phyloP scores from a whole-genome alignment of 1,140 invertebrate genomes.

The Drosophila paulistorum region DNA sequence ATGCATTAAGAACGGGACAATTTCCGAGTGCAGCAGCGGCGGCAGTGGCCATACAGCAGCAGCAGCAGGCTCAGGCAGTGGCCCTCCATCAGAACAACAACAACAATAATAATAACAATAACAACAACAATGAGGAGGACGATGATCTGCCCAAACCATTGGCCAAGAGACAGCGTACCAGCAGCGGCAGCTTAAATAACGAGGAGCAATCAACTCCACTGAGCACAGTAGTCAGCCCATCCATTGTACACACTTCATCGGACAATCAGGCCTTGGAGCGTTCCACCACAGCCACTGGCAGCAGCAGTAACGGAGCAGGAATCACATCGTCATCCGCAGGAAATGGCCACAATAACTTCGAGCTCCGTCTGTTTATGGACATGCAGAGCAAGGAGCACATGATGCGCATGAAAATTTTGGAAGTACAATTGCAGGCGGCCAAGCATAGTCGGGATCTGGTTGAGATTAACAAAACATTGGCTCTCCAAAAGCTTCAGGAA shows the following conservation, averaged over 20 bases:
- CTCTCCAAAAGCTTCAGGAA: constrained; percentile 78
- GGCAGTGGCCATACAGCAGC: constrained; percentile 75
- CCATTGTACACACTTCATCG: constrained; percentile 21
- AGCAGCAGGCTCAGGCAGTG: constrained; percentile 60
- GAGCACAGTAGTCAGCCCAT: constrained; percentile 16
- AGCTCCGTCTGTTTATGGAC: constrained; percentile 78
- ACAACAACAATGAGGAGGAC: constrained; percentile 65
- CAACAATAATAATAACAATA: constrained; percentile 58
- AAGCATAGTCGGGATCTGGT: constrained; percentile 81
- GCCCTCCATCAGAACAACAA: constrained; percentile 56
- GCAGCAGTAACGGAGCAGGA: constrained; percentile 32
- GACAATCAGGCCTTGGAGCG: constrained; percentile 64
- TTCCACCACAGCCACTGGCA: constrained; percentile 34
- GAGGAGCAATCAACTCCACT: constrained; percentile 51
- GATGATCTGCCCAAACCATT: constrained; percentile 55
- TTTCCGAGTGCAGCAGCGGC: constrained; percentile 75
- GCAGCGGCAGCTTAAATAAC: constrained; percentile 54
- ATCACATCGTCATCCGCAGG: constrained; percentile 7
- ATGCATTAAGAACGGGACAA: constrained; percentile 73
- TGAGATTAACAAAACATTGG: constrained; percentile 82
- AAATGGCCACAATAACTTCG: constrained; percentile 42
- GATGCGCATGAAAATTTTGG: constrained; percentile 82
- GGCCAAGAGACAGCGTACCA: constrained; percentile 73
- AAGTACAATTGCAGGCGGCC: constrained; percentile 81
- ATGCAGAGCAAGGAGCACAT: constrained; percentile 83